phyloP scores from a whole-genome alignment of 2,888 invertebrate species.

The Euclidia mi region DNA sequence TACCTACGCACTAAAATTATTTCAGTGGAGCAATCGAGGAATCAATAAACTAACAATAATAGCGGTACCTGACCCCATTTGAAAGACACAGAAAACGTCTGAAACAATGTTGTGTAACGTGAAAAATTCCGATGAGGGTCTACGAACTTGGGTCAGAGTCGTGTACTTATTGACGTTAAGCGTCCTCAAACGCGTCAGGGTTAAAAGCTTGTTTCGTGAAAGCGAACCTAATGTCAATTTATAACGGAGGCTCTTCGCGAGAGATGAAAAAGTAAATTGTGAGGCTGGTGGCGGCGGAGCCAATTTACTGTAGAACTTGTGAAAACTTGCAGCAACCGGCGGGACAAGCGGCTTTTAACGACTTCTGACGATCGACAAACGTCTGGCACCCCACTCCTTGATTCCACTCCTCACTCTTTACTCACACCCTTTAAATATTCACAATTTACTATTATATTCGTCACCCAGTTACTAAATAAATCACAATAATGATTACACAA shows the following conservation, averaged over 20 bases:
- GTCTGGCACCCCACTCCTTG: constrained; percentile 10
- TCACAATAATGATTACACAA: too few species aligned
- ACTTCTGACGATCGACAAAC: constrained; percentile 42
- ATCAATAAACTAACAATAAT: constrained; percentile 46
- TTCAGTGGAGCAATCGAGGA: constrained; percentile 20
- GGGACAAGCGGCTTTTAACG: constrained; percentile 59
- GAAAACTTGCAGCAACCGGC: constrained; percentile 55
- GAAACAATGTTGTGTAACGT: constrained; percentile 59
- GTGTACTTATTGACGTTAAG: constrained; percentile 61
- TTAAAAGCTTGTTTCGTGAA: constrained; percentile 63
- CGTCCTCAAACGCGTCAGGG: constrained; percentile 56
- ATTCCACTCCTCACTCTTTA: too few species aligned
- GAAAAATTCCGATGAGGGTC: constrained; percentile 60
- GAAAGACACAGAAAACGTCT: constrained; percentile 44
- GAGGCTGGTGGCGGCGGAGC: constrained; percentile 48
- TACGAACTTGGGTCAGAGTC: constrained; percentile 49
- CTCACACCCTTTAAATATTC: too few species aligned
- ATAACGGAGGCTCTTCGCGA: constrained; percentile 57
- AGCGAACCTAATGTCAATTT: constrained; percentile 62
- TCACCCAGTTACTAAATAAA: background rate
- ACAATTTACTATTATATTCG: too few species aligned
- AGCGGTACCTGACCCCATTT: constrained; percentile 36
- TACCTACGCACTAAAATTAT: constrained; percentile 38
- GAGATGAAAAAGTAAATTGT: constrained; percentile 67
- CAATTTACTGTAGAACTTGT: constrained; percentile 53